These are phyloP conservation scores for Pachyuromys duprasi DNA, from an alignment of 2,797 vertebrate species.

Conservation along the genomic window DNA sequence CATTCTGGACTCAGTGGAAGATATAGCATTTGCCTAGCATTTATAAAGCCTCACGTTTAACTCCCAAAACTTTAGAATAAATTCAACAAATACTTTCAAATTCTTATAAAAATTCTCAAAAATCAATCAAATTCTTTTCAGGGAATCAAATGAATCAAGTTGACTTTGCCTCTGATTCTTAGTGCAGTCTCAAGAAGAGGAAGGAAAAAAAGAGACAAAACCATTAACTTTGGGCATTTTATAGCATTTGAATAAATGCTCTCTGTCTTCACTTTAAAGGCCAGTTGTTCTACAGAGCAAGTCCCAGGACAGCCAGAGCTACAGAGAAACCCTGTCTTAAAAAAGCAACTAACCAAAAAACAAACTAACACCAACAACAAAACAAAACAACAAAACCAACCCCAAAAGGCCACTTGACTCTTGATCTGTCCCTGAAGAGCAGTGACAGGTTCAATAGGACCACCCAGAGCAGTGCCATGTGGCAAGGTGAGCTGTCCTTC, in stretches of 20 bases:
- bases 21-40: background rate
- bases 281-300: background rate
- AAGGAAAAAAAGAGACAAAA: constrained; percentile 1
- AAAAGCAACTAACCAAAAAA: background rate
- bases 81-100: background rate
- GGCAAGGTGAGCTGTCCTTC: background rate
- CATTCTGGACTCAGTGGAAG: background rate
- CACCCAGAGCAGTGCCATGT: background rate
- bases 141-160: background rate
- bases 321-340: background rate
- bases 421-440: background rate
- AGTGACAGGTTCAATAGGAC: background rate
- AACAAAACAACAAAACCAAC: too few relatives aligned
- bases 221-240: background rate
- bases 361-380: background rate
- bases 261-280: background rate
- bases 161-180: background rate
- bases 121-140: constrained; percentile 15
- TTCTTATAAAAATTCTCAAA: background rate
- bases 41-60: background rate
- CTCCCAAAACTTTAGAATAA: background rate
- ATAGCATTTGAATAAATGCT: background rate
- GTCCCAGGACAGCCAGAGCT: background rate
- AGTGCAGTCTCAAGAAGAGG: background rate
- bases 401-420: background rate